These are phyloP conservation scores for Nineta flava DNA, from an alignment of 2,888 invertebrate species.

Conservation along the genomic window DNA sequence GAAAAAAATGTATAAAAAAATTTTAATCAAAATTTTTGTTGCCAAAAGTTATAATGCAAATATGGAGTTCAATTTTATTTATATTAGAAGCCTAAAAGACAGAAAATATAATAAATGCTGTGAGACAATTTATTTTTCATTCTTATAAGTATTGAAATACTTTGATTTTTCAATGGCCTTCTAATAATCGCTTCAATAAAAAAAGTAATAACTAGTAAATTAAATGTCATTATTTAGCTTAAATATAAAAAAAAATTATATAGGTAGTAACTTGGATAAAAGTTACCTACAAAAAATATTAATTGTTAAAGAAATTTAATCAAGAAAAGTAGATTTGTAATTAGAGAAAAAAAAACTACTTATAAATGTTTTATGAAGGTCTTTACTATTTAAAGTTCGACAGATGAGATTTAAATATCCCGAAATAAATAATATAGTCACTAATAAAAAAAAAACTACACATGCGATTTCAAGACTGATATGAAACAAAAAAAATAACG, in stretches of 20 bases:
- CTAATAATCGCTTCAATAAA: background rate
- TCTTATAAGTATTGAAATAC: too few relatives aligned
- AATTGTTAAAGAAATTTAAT: background rate
- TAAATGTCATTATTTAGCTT: background rate
- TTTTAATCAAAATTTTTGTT: background rate
- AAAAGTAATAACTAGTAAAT: background rate
- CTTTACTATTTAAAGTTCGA: background rate
- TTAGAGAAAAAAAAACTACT: background rate
- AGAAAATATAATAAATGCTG: too few relatives aligned
- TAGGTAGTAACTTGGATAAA: background rate
- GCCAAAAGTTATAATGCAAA: background rate
- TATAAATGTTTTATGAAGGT: background rate
- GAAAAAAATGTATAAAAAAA: background rate
- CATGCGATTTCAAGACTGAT: conserved; percentile 5
- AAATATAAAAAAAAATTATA: background rate
- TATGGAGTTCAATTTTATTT: background rate
- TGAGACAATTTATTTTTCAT: too few relatives aligned
- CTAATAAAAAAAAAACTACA: background rate
- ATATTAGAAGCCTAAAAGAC: too few relatives aligned
- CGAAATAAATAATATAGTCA: too few relatives aligned
- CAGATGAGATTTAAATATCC: background rate
- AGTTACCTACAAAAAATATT: background rate
- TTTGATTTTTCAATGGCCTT: background rate
- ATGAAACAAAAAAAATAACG: background rate
- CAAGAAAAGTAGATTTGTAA: background rate